Evolutionary conservation across 92 coral and sea anemone genomes (phyloP), one percentile per base, ranked within the genome.

Genomic region (Epizoanthus fatuus): DNA sequence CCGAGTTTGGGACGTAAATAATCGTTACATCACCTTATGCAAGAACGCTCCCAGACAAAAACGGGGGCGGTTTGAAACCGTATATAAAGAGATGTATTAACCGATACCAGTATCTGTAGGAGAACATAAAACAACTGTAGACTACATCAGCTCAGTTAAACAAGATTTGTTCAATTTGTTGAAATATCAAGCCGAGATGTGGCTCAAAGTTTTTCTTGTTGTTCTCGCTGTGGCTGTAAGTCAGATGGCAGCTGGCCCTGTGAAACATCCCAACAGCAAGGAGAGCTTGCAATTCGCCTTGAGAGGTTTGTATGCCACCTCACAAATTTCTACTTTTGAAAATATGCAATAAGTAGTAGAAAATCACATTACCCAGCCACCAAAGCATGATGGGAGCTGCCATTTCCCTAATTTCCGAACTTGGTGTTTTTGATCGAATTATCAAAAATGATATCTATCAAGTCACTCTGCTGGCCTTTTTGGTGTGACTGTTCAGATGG

Each of bases 261-360:
- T 3, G 40, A 45, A 72, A 47, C 44, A 20, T 49, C 13, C 17
- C 49, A 15, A 8, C 16, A 72, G 37, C 60, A 35, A 72, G 4
- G 42, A 72, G 29, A 72, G 29, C 13, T 47, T 12, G 59, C 59
- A 49, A 2, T 7, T 49, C 53, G 11, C 11, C 0, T 49, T 47
- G 19, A 72, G 38, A 72, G 78, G 78, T 72, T 72, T 72, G 78
- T 51, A 72, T 38, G 16, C 45, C 10, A 38, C 45, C 37, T n/a
- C 3, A 9, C 29, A 12, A n/a, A 29, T 9, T 69, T 13, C 0
- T 6, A 3, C 5, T 44, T 47, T 12, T 71, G 12, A 10, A 44
- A 2, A 16, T 67, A 15, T 67, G 72, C 16, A 14, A 8, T 8
- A 7, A 37, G 54, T 49, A 9, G 11, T 49, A 12, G 53, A 49